Evolutionary conservation across 2,797 vertebrate genomes (phyloP), one percentile per base, ranked within the genome.

Genomic region (Glyptemys insculpta): DNA sequence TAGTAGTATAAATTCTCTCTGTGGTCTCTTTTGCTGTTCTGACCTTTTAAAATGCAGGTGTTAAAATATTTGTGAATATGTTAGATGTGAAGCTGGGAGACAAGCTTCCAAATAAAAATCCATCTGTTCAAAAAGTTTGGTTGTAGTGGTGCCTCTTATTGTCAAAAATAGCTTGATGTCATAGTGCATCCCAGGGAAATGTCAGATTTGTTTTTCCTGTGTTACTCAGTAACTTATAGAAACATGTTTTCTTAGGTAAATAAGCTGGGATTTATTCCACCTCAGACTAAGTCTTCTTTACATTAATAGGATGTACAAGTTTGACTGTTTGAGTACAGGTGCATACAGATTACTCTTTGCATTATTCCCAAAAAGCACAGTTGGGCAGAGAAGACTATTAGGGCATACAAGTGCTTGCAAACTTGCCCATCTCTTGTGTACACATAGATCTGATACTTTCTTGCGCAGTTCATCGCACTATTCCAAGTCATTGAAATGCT

Each of bases 261-360:
- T 95, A 96, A 97, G 88, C 94, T 94, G 95, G 94, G 89, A 89
- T 53, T 93, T 84, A 90, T 2, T 95, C 96, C 85, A 95, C 96
- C 92, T 97, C 95, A 78, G 94, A 95, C 44, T 44, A 29, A 44
- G 12, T 27, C 12, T 3, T 49, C 47, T 78, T 78, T 49, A 49
- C 44, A 49, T 88, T 65, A 81, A 11, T 78, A 57, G 44, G 74
- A 8, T 50, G 15, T 50, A 79, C 11, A n/a, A 53, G 59, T 53
- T 53, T 50, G 47, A 54, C 37, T 23, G 18, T 79, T 34, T 23
- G 79, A 80, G 8, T 41, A 79, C 25, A 93, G 72, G 18, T 85
- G 57, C 68, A 41, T 72, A 25, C 10, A 41, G 68, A 41, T 23
- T 41, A 23, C 19, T 2, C 56, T 49, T 78, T 31, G 14, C 56